Percentiles rank a stretch among this genome's conserved stretches.
phyloP scores from a whole-genome alignment of 2,888 invertebrate species.

The Pandemis heparana region DNA sequence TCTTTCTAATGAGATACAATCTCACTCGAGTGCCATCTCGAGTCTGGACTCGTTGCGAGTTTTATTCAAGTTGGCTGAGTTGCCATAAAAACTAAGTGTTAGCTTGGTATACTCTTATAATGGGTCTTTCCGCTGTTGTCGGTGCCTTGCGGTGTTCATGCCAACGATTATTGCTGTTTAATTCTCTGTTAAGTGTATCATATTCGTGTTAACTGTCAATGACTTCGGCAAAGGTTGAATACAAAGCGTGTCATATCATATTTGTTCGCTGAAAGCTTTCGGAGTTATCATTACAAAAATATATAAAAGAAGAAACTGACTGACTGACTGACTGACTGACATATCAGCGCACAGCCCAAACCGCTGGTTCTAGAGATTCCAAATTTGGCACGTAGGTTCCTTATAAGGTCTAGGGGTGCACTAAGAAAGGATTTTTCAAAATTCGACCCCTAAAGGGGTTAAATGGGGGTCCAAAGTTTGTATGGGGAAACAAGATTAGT shows the following conservation, averaged over 20 bases:
- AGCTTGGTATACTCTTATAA: slow-evolving; percentile 13
- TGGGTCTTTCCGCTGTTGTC: slow-evolving; percentile 10
- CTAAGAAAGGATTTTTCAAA: too few species aligned
- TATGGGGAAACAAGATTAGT: too few species aligned
- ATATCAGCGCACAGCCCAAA: too few species aligned
- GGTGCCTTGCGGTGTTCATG: slow-evolving; percentile 11
- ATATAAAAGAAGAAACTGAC: too few species aligned
- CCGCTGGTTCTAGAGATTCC: too few species aligned
- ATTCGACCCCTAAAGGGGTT: too few species aligned
- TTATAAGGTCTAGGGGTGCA: too few species aligned
- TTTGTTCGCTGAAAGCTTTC: too few species aligned
- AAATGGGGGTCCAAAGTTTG: too few species aligned
- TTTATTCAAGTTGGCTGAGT: background rate
- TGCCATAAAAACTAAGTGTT: slow-evolving; percentile 30
- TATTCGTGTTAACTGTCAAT: slow-evolving; percentile 1
- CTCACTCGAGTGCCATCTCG: slow-evolving; percentile 28
- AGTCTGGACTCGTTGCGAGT: slow-evolving; percentile 1
- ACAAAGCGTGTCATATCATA: background rate
- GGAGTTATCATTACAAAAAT: too few species aligned
- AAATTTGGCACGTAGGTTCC: too few species aligned
- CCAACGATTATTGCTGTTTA: slow-evolving; percentile 3
- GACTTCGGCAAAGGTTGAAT: background rate
- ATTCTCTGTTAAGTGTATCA: background rate
- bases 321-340: too few species aligned
- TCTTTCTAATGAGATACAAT: slow-evolving; percentile 31